phyloP scores from a whole-genome alignment of 2,888 invertebrate species.

The Oxytorus armatus region DNA sequence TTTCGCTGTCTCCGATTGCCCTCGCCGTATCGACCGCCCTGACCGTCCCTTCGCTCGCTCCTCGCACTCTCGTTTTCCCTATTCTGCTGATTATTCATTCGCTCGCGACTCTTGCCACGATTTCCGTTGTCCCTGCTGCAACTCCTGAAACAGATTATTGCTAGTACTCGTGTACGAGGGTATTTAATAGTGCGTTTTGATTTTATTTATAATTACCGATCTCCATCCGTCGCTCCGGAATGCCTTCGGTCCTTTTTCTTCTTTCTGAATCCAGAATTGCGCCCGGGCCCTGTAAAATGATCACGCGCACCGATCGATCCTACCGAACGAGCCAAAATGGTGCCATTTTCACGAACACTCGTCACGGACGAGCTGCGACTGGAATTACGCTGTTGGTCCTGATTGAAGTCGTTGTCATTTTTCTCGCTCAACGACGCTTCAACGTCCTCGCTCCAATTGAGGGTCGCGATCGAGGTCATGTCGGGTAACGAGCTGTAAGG shows the following conservation, averaged over 20 bases:
- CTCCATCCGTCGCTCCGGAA: constrained; percentile 83
- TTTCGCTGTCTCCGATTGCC: constrained; percentile 76
- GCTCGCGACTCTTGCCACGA: constrained; percentile 80
- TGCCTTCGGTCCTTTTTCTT: constrained; percentile 85
- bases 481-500: constrained; percentile 61
- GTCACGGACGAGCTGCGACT: constrained; percentile 86
- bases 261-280: constrained; percentile 83
- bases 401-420: constrained; percentile 82
- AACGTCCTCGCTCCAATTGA: constrained; percentile 88
- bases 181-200: not conserved
- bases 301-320: constrained; percentile 52
- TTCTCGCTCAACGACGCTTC: constrained; percentile 85
- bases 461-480: constrained; percentile 47
- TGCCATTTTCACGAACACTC: constrained; percentile 83
- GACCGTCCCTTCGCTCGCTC: constrained; percentile 74
- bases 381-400: constrained; percentile 21
- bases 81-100: constrained; percentile 82
- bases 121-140: constrained; percentile 79
- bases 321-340: constrained; percentile 67
- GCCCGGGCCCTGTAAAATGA: constrained; percentile 41
- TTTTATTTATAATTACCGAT: constrained; percentile 79
- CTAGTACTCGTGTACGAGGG: no score
- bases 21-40: constrained; percentile 76
- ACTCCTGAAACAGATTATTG: constrained; percentile 74
- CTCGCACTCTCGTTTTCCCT: constrained; percentile 80